phyloP scores from a whole-genome alignment of 2,113 vertebrate species.

The Bubalus kerabau region DNA sequence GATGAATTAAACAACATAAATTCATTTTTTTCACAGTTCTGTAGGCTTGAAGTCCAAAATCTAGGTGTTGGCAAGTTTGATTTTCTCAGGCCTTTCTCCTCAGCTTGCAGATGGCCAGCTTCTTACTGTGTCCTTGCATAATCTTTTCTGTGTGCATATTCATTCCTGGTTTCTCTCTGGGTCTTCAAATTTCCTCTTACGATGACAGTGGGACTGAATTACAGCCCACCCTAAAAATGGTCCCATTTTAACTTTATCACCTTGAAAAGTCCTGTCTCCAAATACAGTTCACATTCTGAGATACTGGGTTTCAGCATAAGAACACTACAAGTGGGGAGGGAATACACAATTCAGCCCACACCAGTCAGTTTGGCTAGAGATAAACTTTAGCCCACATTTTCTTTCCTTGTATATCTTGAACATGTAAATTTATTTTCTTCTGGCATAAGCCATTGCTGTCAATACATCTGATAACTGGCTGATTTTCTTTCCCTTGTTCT shows the following conservation, averaged over 20 bases:
- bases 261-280: background rate
- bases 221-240: background rate
- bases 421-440: conserved; percentile 10
- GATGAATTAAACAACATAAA: background rate
- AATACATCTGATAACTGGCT: background rate
- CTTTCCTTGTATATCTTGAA: background rate
- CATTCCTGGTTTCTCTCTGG: background rate
- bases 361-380: background rate
- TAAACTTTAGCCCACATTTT: background rate
- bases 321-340: background rate
- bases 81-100: background rate
- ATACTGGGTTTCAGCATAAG: background rate
- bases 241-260: background rate
- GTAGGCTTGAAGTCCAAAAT: background rate
- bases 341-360: background rate
- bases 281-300: background rate
- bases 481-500: conserved; percentile 17
- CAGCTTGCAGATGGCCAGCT: background rate
- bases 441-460: background rate
- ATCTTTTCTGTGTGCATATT: background rate
- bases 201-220: background rate
- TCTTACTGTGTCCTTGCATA: background rate
- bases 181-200: background rate
- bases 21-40: conserved; percentile 2
- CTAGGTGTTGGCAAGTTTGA: background rate